phyloP scores from a whole-genome alignment of 2,113 vertebrate species.

The Hippolais icterina region DNA sequence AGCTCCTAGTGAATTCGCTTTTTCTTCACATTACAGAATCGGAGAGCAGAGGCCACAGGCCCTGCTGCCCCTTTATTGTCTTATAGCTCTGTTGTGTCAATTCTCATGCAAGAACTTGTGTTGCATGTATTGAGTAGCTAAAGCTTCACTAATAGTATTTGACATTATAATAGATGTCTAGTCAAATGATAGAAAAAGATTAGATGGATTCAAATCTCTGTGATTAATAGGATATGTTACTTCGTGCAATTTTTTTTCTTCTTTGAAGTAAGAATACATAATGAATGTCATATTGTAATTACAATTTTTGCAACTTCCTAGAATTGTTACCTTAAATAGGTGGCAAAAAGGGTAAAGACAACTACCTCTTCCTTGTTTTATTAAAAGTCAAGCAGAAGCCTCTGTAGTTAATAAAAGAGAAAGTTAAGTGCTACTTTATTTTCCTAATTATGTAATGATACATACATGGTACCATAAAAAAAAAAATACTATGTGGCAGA shows the following conservation, averaged over 20 bases:
- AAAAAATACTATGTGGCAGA: background rate
- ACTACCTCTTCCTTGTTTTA: background rate
- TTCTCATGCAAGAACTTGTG: conserved; percentile 71
- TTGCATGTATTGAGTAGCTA: conserved; percentile 9
- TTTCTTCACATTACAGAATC: conserved; percentile 61
- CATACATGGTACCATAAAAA: background rate
- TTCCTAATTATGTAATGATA: background rate
- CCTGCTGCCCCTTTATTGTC: conserved; percentile 68
- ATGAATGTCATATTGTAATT: background rate
- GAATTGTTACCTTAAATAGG: background rate
- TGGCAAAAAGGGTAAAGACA: background rate
- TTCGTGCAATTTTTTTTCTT: conserved; percentile 3
- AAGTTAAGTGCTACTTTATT: background rate
- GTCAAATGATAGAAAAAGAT: conserved; percentile 51
- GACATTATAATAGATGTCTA: conserved; percentile 53
- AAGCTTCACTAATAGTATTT: conserved; percentile 48
- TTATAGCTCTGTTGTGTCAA: conserved; percentile 50
- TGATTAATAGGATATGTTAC: conserved; percentile 65
- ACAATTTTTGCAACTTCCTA: background rate
- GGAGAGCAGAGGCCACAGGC: conserved; percentile 50
- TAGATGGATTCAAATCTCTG: conserved; percentile 33
- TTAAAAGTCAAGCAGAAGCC: background rate
- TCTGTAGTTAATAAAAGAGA: background rate
- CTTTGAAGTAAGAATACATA: conserved; percentile 24
- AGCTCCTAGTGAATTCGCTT: conserved; percentile 61